Evolutionary conservation across 2,888 invertebrate genomes (phyloP).

Genomic region (Branchellion lobata): DNA sequence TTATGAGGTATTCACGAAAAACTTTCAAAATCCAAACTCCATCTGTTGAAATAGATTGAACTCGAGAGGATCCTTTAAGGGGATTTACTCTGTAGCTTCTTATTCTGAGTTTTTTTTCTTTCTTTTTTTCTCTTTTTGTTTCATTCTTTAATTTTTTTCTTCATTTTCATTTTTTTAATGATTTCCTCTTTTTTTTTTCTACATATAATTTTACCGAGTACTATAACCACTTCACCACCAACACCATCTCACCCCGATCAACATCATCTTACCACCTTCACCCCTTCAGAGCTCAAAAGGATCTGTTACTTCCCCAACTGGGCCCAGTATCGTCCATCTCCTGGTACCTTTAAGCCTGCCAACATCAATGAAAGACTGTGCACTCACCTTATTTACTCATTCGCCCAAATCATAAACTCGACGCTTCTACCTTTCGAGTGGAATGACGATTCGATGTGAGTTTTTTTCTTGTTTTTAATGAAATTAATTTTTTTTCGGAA

Average conservation of each 20-base stretch:
- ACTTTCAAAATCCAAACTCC: too few relatives aligned
- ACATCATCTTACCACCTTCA: too few relatives aligned
- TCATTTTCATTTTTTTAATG: too few relatives aligned
- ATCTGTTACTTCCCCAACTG: conserved; percentile 57
- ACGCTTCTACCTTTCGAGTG: conserved; percentile 26
- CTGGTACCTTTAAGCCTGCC: conserved; percentile 51
- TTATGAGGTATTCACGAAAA: too few relatives aligned
- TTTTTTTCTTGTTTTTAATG: not conserved
- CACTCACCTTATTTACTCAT: conserved; percentile 82
- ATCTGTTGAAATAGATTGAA: too few relatives aligned
- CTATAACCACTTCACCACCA: too few relatives aligned
- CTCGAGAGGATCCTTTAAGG: too few relatives aligned
- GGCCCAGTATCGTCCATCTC: conserved; percentile 50
- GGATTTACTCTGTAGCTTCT: too few relatives aligned
- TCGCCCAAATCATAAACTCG: conserved; percentile 73
- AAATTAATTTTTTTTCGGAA: not conserved
- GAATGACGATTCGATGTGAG: conserved; percentile 30
- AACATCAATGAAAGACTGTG: conserved; percentile 68
- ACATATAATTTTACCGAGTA: not conserved
- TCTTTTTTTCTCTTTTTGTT: too few relatives aligned
- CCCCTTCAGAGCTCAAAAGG: conserved; percentile 35
- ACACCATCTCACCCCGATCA: too few relatives aligned
- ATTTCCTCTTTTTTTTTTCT: not conserved
- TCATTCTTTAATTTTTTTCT: too few relatives aligned
- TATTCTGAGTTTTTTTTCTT: too few relatives aligned